These are phyloP conservation scores for Lasioglossum zephyrum DNA, from an alignment of 2,888 invertebrate genomes.

Conservation along the genomic window DNA sequence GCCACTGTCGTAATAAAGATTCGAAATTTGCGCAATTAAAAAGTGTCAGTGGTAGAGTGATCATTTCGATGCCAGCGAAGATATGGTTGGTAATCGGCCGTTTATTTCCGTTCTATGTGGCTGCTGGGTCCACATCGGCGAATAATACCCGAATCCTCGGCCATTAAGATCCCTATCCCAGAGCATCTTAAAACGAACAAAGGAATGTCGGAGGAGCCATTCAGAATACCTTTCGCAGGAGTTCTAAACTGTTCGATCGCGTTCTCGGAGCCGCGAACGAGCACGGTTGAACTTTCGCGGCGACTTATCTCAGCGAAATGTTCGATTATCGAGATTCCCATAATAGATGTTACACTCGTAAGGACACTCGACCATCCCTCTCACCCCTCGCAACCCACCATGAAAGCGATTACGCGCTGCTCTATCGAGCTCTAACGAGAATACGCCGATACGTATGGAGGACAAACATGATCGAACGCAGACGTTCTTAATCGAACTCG, in stretches of 20 bases:
- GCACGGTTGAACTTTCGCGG: constrained; percentile 12
- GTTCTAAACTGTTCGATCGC: neutral
- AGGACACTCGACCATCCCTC: constrained; percentile 31
- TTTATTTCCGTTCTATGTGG: neutral
- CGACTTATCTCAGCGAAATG: constrained; percentile 32
- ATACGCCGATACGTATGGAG: neutral
- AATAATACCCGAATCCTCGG: constrained; percentile 1
- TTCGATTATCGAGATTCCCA: constrained; percentile 56
- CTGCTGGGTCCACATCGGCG: neutral
- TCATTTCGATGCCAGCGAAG: neutral
- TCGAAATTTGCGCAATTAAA: constrained; percentile 3
- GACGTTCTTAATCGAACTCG: constrained; percentile 16
- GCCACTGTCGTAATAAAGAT: neutral
- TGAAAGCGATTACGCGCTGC: constrained; percentile 22
- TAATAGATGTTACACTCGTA: constrained; percentile 52
- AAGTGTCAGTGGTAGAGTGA: neutral
- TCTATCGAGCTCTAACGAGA: constrained; percentile 21
- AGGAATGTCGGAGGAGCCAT: neutral
- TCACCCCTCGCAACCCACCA: neutral
- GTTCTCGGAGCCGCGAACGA: neutral
- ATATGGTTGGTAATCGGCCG: neutral
- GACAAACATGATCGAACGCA: constrained; percentile 15
- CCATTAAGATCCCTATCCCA: constrained; percentile 6
- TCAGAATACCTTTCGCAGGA: neutral
- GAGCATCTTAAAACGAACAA: neutral